These are phyloP conservation scores for Octonoba sinensis DNA, from an alignment of 2,888 invertebrate genomes.

Conservation along the genomic window DNA sequence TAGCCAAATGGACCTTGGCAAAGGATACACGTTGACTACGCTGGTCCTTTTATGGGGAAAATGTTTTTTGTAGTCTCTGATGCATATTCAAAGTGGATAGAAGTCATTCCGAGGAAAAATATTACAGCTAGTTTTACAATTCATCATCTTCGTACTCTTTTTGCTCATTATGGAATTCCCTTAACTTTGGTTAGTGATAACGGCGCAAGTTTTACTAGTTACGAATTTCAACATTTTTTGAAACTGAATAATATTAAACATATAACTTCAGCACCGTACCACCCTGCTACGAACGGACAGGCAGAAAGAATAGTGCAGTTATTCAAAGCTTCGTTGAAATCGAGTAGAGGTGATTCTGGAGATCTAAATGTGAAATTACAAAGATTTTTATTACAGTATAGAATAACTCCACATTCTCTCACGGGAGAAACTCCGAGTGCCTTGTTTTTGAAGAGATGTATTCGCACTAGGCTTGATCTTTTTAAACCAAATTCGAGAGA, in stretches of 20 bases:
- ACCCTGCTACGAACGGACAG: slow-evolving; percentile 67
- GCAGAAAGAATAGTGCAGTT: slow-evolving; percentile 67
- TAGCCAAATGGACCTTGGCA: slow-evolving; percentile 33
- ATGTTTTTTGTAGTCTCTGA: no score
- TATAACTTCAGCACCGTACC: slow-evolving; percentile 65
- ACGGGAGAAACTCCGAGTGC: slow-evolving; percentile 43
- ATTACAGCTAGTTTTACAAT: no score
- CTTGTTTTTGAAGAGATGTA: slow-evolving; percentile 36
- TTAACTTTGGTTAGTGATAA: slow-evolving; percentile 45
- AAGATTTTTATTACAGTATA: slow-evolving; percentile 43
- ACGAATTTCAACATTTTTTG: slow-evolving; percentile 32
- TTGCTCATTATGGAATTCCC: slow-evolving; percentile 46
- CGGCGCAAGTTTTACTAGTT: slow-evolving; percentile 39
- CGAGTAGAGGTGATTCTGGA: slow-evolving; percentile 42
- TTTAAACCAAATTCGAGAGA: slow-evolving; percentile 38
- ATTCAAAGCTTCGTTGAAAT: slow-evolving; percentile 46
- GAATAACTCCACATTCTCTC: slow-evolving; percentile 45
- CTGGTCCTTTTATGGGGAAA: slow-evolving; percentile 47
- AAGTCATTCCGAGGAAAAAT: no score
- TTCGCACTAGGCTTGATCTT: slow-evolving; percentile 24
- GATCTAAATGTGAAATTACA: slow-evolving; percentile 47
- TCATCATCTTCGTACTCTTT: no score
- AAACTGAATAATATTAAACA: slow-evolving; percentile 65
- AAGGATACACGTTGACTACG: slow-evolving; percentile 50
- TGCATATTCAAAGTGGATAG: no score